These are phyloP conservation scores for Zeus faber DNA, from an alignment of 2,113 vertebrate genomes.

Conservation along the genomic window DNA sequence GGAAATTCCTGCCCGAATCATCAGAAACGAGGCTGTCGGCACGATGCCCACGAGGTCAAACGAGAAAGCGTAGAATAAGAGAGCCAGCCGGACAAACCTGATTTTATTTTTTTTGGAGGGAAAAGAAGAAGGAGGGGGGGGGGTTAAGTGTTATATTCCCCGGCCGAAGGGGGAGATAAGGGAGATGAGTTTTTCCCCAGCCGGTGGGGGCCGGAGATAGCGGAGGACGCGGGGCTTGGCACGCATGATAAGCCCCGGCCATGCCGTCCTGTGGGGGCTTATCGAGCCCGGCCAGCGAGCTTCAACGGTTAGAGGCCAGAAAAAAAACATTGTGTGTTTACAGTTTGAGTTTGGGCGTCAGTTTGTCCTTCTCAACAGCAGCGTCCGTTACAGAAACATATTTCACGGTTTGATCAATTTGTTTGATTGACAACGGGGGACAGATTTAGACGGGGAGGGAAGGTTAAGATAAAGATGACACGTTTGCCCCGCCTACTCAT, in stretches of 20 bases:
- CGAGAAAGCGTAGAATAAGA: not conserved
- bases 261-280: slow-evolving; percentile 61
- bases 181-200: slow-evolving; percentile 38
- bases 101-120: not conserved
- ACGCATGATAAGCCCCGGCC: slow-evolving; percentile 49
- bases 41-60: too few relatives aligned
- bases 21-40: not conserved
- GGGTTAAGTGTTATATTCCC: slow-evolving; percentile 16
- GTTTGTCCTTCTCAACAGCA: too few relatives aligned
- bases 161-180: slow-evolving; percentile 48
- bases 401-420: too few relatives aligned
- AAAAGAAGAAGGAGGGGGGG: not conserved
- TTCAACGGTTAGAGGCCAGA: slow-evolving; percentile 48
- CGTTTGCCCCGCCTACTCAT: too few relatives aligned
- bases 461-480: too few relatives aligned
- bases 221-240: slow-evolving; percentile 37
- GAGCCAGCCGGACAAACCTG: slow-evolving; percentile 32
- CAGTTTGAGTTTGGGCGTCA: too few relatives aligned
- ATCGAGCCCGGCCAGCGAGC: slow-evolving; percentile 49
- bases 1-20: not conserved
- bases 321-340: too few relatives aligned
- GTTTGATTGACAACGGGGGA: too few relatives aligned
- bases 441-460: too few relatives aligned
- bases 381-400: too few relatives aligned
- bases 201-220: slow-evolving; percentile 45